Conservation (phyloP, 2,797 vertebrate species). For the Glyptemys insculpta region DNA sequence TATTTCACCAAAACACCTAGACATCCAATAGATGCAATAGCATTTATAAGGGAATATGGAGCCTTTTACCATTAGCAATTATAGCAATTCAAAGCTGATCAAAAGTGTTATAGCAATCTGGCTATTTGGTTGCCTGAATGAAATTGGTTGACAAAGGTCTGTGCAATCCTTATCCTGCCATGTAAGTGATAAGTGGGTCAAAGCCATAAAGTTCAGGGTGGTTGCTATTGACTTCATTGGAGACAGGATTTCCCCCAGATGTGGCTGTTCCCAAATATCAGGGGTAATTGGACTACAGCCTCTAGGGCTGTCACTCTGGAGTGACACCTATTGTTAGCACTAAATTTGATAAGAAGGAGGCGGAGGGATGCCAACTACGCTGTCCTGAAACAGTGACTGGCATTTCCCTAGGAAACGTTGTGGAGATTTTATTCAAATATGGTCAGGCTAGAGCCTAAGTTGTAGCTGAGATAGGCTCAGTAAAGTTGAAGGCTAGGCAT, state of each 20-base stretch:
- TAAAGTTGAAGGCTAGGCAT: background rate
- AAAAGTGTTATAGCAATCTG: background rate
- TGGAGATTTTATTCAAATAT: background rate
- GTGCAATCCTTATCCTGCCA: background rate
- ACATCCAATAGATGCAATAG: background rate
- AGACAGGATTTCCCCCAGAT: background rate
- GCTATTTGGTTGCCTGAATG: background rate
- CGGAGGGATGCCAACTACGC: background rate
- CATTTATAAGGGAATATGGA: background rate
- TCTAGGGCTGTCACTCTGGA: background rate
- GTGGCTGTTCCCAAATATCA: fast-evolving
- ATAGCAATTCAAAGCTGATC: background rate
- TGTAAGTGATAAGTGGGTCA: background rate
- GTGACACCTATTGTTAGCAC: background rate
- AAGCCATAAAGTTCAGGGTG: background rate
- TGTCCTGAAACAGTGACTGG: background rate
- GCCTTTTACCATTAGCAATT: background rate
- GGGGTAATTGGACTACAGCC: background rate
- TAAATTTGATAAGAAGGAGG: background rate
- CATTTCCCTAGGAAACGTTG: background rate
- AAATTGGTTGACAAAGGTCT: background rate
- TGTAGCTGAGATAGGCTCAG: background rate
- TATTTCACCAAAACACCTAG: background rate
- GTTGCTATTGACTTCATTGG: background rate
- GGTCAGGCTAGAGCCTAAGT: fast-evolving